A percentile compares a stretch with the other conserved stretches of the same genome.
phyloP scores from a whole-genome alignment of 2,113 vertebrate genomes.

The Gorsachius goisagi region DNA sequence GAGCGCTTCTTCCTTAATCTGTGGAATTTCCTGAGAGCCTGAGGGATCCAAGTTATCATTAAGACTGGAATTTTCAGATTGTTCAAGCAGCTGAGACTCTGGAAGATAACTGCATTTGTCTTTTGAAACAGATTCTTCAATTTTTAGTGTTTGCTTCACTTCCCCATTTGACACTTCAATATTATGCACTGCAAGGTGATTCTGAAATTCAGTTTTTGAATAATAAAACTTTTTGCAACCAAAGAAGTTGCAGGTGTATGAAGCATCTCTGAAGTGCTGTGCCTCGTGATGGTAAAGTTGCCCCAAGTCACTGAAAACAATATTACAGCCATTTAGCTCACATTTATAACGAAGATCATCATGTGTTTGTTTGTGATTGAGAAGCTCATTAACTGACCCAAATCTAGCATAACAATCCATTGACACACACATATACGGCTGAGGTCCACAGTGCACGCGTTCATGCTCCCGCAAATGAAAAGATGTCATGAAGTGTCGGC shows the following conservation, averaged over 20 bases:
- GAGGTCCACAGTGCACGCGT: constrained; percentile 84
- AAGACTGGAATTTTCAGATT: constrained; percentile 47
- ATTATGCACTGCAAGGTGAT: constrained; percentile 89
- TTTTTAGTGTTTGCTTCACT: constrained; percentile 58
- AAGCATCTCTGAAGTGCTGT: constrained; percentile 94
- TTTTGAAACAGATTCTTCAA: constrained; percentile 51
- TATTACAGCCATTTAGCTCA: constrained; percentile 89
- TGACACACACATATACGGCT: constrained; percentile 88
- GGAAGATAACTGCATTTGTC: constrained; percentile 53
- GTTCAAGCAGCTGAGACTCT: constrained; percentile 55
- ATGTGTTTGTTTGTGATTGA: constrained; percentile 91
- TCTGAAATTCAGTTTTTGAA: constrained; percentile 90
- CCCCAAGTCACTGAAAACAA: constrained; percentile 91
- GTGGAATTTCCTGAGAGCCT: constrained; percentile 53
- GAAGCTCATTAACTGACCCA: constrained; percentile 85
- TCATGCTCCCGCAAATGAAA: constrained; percentile 90
- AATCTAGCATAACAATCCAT: constrained; percentile 88
- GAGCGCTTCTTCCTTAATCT: constrained; percentile 61
- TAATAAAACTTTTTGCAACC: constrained; percentile 94
- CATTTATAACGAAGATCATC: constrained; percentile 90
- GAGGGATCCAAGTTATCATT: constrained; percentile 57
- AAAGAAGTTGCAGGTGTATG: constrained; percentile 85
- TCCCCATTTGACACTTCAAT: constrained; percentile 76
- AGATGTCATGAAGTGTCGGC: constrained; percentile 90
- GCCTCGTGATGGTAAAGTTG: constrained; percentile 97